A percentile compares a stretch with the other conserved stretches of the same genome.
phyloP scores from a whole-genome alignment of 2,888 invertebrate species.

The Aphidius colemani region DNA sequence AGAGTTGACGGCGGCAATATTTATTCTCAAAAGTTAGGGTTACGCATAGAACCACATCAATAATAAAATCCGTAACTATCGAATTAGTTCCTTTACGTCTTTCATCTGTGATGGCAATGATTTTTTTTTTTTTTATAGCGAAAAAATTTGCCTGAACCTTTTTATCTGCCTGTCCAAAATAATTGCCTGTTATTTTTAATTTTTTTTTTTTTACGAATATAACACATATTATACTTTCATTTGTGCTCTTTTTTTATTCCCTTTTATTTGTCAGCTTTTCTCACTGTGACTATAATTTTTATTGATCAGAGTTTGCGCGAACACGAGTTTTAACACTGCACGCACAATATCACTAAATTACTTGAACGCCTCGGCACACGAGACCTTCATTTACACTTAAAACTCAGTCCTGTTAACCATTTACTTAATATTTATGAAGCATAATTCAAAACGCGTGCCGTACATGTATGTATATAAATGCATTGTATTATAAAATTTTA shows the following conservation, averaged over 20 bases:
- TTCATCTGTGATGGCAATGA: not conserved
- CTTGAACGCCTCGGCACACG: constrained; percentile 14
- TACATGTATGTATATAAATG: not conserved
- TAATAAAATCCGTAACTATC: no score
- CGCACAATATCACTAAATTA: constrained; percentile 44
- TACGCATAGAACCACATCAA: no score
- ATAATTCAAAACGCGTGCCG: constrained; percentile 27
- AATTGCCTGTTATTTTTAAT: constrained; percentile 6
- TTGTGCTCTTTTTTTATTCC: no score
- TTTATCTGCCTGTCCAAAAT: constrained; percentile 3
- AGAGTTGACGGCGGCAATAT: not conserved
- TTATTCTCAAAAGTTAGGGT: no score
- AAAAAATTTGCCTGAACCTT: not conserved
- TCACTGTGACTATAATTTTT: not conserved
- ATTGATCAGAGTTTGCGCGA: constrained; percentile 17
- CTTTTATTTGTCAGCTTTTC: not conserved
- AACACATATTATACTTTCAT: no score
- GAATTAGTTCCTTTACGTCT: no score
- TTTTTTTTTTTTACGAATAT: not conserved
- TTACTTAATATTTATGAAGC: constrained; percentile 26
- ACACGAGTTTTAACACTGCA: constrained; percentile 24
- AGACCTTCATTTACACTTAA: constrained; percentile 30
- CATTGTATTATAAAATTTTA: no score
- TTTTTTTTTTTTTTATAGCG: not conserved
- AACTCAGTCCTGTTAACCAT: constrained; percentile 24